Evolutionary conservation across 2,888 invertebrate genomes (phyloP), one percentile per base, ranked within the genome.

Genomic region (Cataglyphis livida): DNA sequence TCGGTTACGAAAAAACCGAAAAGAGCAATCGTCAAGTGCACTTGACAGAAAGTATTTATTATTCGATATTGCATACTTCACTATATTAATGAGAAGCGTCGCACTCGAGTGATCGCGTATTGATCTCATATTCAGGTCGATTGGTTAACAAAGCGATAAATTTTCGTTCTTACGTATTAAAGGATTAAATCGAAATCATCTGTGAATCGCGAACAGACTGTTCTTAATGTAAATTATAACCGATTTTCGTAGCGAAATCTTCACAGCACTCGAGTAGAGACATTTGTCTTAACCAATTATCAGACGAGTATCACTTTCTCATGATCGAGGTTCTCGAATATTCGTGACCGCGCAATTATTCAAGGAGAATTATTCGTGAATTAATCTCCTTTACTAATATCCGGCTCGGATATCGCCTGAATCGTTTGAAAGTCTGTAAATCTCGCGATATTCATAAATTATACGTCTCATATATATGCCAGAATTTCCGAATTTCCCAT

Each of bases 281-380:
- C 35, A 71, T 25, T 78, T 21, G 57, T 44, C 35, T 35, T 0
- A 57, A 12, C 5, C 78, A 78, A 78, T 70, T 59, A 44, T 78
- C 59, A 25, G 25, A 5, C 44, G 35, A 59, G 18, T 44, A 78
- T 78, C 70, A 70, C 71, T 79, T 71, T 79, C 59, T 71, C 71
- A 12, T 57, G 41, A 57, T 35, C 18, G 71, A 44, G 25, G 10
- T 78, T 18, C 44, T 78, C 71, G 44, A 70, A 25, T 78, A 44
- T 70, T 79, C 44, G 44, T 71, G 59, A 71, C 59, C 71, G 44
- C 18, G 44, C 59, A 59, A 44, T 59, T 44, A 44, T 71, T 59
- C 44, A 12, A 35, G 59, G 6, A 35, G n/a, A 32, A 71, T 71
- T 79, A 71, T 59, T 70, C 70, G 21, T 32, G 71, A 71, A 79